Evolutionary conservation across 2,888 invertebrate genomes (phyloP), one percentile per base, ranked within the genome.

Genomic region (Drosophila histrio): DNA sequence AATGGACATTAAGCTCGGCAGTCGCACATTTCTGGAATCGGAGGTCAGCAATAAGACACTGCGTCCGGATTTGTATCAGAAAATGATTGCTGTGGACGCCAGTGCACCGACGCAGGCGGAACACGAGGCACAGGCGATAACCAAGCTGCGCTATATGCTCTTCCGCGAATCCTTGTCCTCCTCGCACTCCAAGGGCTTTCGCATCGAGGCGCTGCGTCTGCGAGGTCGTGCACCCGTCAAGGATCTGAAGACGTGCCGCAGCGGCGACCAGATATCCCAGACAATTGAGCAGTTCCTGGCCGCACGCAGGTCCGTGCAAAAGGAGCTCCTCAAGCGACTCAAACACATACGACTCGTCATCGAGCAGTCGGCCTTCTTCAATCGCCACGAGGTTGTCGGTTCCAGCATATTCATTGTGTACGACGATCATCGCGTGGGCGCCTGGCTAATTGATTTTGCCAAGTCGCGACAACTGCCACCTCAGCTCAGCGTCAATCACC

Each of bases 1-100:
- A 0, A 98, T 99, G 95, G 99, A 99, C 91, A 96, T 99, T 67
- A 99, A 99, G 93, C 96, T 99, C 94, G 99, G 99, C 39, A 96
- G 96, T 2, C 94, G 98, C 87, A 99, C 99, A 17, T 99, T 99
- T 92, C 93, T 98, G 34, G 99, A 99, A 92, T 95, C 96, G 2
- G 99, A 99, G 93, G 99, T 99, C 36, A 95, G 95, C 89, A 99
- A 98, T 90, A 95, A 95, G 21, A 94, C 94, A 41, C 95, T 97
- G 15, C 94, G 99, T 47, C 90, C 94, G 3, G 99, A 99, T 92
- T 93, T 99, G 30, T 99, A 98, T 91, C 95, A 97, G 82, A 99
- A 99, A 93, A 99, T 99, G 98, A 94, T 98, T 34, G 95, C 96
- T 5, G 94, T 99, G 13, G 98, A 99, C 91, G 96, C 96, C 0